Percentiles rank a stretch among this genome's conserved stretches.
Evolutionary conservation across 2,113 vertebrate genomes (phyloP).

Genomic region (Odobenus rosmarus): DNA sequence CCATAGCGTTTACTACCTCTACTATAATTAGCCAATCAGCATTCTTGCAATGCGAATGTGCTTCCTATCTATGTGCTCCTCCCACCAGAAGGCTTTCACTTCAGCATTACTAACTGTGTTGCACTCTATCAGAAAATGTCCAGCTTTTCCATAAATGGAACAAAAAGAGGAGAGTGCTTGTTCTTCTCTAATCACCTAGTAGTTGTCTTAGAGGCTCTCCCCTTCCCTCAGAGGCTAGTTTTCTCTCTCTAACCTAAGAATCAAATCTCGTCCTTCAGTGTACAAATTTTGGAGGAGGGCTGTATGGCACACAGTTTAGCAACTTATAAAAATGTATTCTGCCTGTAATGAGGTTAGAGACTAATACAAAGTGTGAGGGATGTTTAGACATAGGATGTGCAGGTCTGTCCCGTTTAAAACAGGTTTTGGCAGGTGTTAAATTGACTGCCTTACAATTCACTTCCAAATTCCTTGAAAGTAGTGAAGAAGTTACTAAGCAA

Average conservation of each 20-base stretch:
- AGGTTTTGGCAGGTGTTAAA: constrained; percentile 10
- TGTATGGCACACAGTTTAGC: not conserved
- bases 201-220: constrained; percentile 14
- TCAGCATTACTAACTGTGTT: constrained; percentile 11
- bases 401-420: not conserved
- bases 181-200: not conserved
- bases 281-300: not conserved
- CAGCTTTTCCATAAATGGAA: constrained; percentile 39
- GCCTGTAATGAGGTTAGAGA: constrained; percentile 1
- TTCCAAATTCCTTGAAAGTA: constrained; percentile 12
- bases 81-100: not conserved
- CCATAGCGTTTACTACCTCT: not conserved
- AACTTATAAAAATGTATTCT: constrained; percentile 9
- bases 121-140: constrained; percentile 17
- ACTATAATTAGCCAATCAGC: not conserved
- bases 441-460: not conserved
- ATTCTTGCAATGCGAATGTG: constrained; percentile 43
- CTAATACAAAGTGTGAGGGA: not conserved
- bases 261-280: not conserved
- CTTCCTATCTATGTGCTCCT: not conserved
- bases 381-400: not conserved
- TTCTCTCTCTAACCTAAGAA: constrained; percentile 27
- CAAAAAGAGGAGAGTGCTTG: not conserved
- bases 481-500: not conserved
- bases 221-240: not conserved